Conservation (phyloP, 2,797 vertebrate species). For the Chaetophractus vellerosus region DNA sequence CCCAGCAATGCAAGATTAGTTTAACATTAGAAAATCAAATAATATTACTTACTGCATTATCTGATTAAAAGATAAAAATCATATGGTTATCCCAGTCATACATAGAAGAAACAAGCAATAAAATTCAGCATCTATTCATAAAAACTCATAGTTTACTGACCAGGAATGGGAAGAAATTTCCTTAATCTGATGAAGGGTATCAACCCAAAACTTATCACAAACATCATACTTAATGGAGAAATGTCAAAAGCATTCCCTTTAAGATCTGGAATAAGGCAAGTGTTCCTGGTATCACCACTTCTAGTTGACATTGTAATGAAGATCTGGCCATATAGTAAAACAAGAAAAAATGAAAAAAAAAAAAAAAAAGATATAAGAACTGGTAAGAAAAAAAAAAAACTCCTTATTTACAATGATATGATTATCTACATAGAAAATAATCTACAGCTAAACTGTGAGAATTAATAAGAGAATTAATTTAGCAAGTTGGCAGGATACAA, state of each 20-base stretch:
- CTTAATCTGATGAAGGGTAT: background rate
- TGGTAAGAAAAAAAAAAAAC: background rate
- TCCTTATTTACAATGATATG: background rate
- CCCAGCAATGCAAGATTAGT: background rate
- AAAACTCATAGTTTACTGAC: background rate
- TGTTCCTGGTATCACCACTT: background rate
- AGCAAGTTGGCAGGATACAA: background rate
- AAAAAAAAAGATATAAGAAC: background rate
- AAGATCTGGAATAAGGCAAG: background rate
- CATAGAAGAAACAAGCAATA: background rate
- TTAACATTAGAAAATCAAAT: background rate
- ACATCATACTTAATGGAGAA: background rate
- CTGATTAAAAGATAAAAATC: background rate
- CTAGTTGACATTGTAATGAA: background rate
- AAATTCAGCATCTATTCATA: background rate
- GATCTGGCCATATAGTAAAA: background rate
- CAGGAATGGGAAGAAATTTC: background rate
- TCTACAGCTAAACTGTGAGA: background rate
- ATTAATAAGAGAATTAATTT: background rate
- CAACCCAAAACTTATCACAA: background rate
- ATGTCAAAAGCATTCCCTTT: background rate
- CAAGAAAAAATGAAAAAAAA: background rate
- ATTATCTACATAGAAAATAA: background rate
- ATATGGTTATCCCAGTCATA: background rate
- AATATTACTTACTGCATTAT: background rate